Evolutionary conservation across 2,888 invertebrate species (phyloP).

Genomic region (Dromius quadrimaculatus): DNA sequence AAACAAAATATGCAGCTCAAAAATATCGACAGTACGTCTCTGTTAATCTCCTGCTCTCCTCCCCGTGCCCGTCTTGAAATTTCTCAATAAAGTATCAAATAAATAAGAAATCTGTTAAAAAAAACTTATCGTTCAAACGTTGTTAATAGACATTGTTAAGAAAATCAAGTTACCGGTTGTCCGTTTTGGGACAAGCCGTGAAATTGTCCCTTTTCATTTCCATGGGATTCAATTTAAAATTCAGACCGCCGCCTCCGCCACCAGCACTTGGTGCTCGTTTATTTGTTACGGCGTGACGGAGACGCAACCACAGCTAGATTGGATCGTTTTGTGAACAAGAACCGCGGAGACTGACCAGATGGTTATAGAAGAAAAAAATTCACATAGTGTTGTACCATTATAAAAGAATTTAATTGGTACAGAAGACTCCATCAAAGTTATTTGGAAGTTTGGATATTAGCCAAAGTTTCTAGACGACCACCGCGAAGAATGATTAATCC

Average conservation of each 20-base stretch:
- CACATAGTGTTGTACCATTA: no score
- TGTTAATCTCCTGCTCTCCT: no score
- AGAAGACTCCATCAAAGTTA: no score
- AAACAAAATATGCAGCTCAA: no score
- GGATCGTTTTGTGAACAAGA: slow-evolving; percentile 33
- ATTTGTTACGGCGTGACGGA: slow-evolving; percentile 34
- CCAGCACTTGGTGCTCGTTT: slow-evolving; percentile 28
- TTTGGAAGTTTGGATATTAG: no score
- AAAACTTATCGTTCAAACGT: slow-evolving; percentile 19
- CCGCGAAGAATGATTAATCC: no score
- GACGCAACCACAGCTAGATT: slow-evolving; percentile 28
- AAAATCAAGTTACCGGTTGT: slow-evolving; percentile 40
- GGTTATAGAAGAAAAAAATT: no score
- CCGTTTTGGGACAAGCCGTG: slow-evolving; percentile 42
- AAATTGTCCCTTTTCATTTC: slow-evolving; percentile 47
- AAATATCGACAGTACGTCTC: no score
- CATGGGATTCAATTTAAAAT: slow-evolving; percentile 44
- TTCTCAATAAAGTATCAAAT: background rate
- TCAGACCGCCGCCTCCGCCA: background rate
- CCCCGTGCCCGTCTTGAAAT: no score
- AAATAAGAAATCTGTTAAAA: background rate
- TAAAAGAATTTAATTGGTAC: no score
- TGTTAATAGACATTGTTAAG: slow-evolving; percentile 12
- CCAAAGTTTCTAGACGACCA: no score
- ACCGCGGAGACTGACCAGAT: slow-evolving; percentile 9